phyloP scores from a whole-genome alignment of 2,797 vertebrate species.

The Myioborus melanocephalus region DNA sequence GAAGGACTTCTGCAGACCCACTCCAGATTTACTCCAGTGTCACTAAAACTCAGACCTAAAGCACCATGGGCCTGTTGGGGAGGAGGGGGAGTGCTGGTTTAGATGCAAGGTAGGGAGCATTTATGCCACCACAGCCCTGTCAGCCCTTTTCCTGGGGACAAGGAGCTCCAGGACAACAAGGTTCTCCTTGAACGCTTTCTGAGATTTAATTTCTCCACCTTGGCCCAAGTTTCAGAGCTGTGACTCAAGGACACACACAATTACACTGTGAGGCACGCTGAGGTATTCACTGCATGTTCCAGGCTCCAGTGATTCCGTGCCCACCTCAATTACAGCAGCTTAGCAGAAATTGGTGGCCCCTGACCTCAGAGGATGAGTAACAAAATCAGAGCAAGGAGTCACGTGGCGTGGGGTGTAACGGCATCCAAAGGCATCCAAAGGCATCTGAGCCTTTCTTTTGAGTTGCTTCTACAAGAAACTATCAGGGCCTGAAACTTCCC shows the following conservation, averaged over 20 bases:
- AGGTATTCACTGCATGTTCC: not conserved
- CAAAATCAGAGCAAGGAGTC: not conserved
- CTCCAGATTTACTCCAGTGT: not conserved
- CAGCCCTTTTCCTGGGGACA: not conserved
- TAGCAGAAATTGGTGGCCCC: not conserved
- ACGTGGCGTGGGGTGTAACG: rapidly evolving
- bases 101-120: not conserved
- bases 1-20: not conserved
- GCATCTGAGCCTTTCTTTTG: not conserved
- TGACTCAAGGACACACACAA: slow-evolving; percentile 18
- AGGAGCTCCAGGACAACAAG: not conserved
- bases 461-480: not conserved
- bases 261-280: not conserved
- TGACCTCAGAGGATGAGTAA: not conserved
- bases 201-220: slow-evolving; percentile 16
- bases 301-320: not conserved
- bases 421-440: not conserved
- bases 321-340: not conserved
- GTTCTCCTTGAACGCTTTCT: not conserved
- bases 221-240: not conserved
- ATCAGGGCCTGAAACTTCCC: not conserved
- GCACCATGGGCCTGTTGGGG: rapidly evolving
- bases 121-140: not conserved
- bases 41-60: not conserved
- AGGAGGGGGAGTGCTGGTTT: not conserved